Base-by-base conservation (phyloP, 2,113 vertebrate species). In the Larimichthys crocea region DNA sequence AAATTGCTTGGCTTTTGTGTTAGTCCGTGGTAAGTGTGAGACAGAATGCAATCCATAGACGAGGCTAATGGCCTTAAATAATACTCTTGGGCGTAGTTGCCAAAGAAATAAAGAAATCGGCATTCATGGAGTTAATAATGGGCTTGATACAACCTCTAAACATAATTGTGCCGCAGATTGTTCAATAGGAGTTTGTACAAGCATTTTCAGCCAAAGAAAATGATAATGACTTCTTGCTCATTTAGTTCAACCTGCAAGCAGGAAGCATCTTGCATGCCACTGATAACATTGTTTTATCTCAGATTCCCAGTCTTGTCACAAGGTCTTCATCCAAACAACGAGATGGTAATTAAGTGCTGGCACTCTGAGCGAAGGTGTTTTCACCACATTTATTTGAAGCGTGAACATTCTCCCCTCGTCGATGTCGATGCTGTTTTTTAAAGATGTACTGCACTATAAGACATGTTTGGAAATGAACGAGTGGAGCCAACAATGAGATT, bases 401-500 rank as follows among this genome's bases (percentile, higher is more conserved):
- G 71, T 59, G 60, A 90, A 79, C 74, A 79, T 29, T 74, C 65
- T 59, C 49, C 70, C 53, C 53, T 26, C 61, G 69, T 49, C 55
- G 82, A 82, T 56, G 65, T 46, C 12, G 72, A 76, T 46, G 79
- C 81, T 59, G 26, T 66, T 81, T 64, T 86, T 86, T 53, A 76
- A 90, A 84, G 84, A 86, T 73, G 79, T 67, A 71, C 82, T 80
- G 75, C 48, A 17, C 68, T 63, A 2, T 26, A 69, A 83, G 83
- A 73, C 75, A 56, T 53, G 10, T 89, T 90, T 88, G 86, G 89
- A 89, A 89, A 87, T 92, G 89, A 93, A 87, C 86, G 82, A 92
- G 81, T 90, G 91, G 91, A 92, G 93, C 88, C 90, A 74, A 93
- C 88, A 92, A 93, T 92, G 89, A 91, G 91, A 92, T 93, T 93